Evolutionary conservation across 2,113 vertebrate species (phyloP).

Genomic region (Sapayoa aenigma): DNA sequence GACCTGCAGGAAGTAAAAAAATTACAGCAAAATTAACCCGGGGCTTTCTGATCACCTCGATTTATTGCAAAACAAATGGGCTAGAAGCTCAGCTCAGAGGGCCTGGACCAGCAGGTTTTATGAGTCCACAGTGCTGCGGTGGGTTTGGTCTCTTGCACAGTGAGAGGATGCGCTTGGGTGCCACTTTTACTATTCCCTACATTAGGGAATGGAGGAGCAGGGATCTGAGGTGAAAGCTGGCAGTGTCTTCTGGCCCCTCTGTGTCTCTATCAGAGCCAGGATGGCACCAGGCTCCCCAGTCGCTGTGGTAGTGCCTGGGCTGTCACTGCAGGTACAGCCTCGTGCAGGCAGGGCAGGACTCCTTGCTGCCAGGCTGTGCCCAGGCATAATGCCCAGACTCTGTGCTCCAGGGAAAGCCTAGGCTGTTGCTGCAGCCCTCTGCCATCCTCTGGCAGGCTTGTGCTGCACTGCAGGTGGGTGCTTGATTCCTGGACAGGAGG

Average conservation of each 20-base stretch:
- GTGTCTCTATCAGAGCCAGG: background rate
- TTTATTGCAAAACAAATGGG: background rate
- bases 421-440: background rate
- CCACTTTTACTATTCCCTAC: background rate
- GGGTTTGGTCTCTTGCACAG: background rate
- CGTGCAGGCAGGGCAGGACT: background rate
- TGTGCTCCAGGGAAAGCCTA: background rate
- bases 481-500: background rate
- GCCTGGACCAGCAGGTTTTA: too few relatives aligned
- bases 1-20: background rate
- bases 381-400: background rate
- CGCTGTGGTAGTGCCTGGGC: background rate
- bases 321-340: background rate
- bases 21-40: rapidly evolving
- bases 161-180: background rate
- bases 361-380: background rate
- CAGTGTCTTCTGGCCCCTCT: rapidly evolving
- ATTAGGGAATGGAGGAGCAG: background rate
- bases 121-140: background rate
- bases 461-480: background rate
- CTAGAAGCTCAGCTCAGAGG: background rate
- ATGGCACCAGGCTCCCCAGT: background rate
- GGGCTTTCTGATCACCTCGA: background rate
- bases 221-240: background rate
- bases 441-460: background rate